Evolutionary conservation across 2,113 vertebrate species (phyloP).

Genomic region (Notothenia rossii): DNA sequence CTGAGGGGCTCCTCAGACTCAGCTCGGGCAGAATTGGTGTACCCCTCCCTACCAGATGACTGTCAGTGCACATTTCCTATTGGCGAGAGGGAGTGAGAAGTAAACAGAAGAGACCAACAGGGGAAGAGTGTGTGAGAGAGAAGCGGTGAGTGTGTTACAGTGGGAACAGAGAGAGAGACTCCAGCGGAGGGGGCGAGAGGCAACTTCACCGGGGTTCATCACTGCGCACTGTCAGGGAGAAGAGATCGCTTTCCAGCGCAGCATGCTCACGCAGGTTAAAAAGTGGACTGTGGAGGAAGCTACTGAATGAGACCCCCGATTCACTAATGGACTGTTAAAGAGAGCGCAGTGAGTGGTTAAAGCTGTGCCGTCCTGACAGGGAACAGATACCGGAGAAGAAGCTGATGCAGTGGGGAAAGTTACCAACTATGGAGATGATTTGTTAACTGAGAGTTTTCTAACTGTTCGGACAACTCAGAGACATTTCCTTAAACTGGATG

Average conservation of each 20-base stretch:
- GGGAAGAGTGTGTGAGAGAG: constrained; percentile 25
- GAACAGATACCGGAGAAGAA: constrained; percentile 33
- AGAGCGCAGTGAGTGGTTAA: constrained; percentile 31
- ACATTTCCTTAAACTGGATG: constrained; percentile 53
- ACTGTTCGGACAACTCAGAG: constrained; percentile 49
- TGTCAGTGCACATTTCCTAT: constrained; percentile 77
- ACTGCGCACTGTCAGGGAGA: constrained; percentile 52
- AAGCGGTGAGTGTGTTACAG: constrained; percentile 42
- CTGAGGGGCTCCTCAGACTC: constrained; percentile 66
- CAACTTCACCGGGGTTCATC: constrained; percentile 69
- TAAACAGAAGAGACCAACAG: constrained; percentile 48
- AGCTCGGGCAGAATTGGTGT: constrained; percentile 62
- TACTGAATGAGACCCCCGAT: constrained; percentile 2
- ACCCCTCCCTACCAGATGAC: constrained; percentile 72
- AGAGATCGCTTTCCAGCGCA: constrained; percentile 58
- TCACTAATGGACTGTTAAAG: constrained; percentile 41
- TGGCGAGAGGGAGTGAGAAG: constrained; percentile 67
- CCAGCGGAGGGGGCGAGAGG: constrained; percentile 49
- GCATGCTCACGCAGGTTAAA: constrained; percentile 34
- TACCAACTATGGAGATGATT: constrained; percentile 67
- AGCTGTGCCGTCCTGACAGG: constrained; percentile 31
- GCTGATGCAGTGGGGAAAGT: constrained; percentile 74
- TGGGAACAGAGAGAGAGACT: constrained; percentile 48
- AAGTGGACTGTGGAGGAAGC: constrained; percentile 57
- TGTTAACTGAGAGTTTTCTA: constrained; percentile 55